Percentiles rank a stretch among this genome's conserved stretches.
phyloP scores from a whole-genome alignment of 1,140 invertebrate genomes.

The Sycobia sp. region DNA sequence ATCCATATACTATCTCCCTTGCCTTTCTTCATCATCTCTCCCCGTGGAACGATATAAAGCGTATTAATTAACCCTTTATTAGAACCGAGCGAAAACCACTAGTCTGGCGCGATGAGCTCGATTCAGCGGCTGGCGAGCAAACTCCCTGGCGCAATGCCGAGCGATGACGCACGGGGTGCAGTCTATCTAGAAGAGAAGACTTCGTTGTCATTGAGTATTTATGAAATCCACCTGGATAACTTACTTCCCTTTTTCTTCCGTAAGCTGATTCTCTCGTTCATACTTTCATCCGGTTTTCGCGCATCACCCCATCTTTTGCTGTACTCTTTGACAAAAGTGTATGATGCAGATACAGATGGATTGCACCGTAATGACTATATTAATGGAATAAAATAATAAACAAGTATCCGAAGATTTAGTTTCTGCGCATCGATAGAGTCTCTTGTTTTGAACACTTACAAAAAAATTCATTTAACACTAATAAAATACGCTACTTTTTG shows the following conservation, averaged over 20 bases:
- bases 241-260: constrained; percentile 24
- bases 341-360: too few relatives aligned
- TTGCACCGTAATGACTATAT: too few relatives aligned
- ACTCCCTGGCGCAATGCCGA: constrained; percentile 4
- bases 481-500: too few relatives aligned
- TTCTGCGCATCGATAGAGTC: too few relatives aligned
- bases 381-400: too few relatives aligned
- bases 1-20: constrained; percentile 9
- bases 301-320: neutral
- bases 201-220: constrained; percentile 55
- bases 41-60: constrained; percentile 53
- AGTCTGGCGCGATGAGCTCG: constrained; percentile 52
- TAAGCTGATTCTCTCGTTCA: neutral
- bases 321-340: too few relatives aligned
- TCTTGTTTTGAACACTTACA: too few relatives aligned
- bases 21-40: constrained; percentile 35
- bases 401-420: too few relatives aligned
- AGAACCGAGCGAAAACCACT: constrained; percentile 55
- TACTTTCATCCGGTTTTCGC: constrained; percentile 40
- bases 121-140: constrained; percentile 41
- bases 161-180: too few relatives aligned
- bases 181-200: neutral
- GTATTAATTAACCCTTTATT: constrained; percentile 63
- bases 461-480: too few relatives aligned
- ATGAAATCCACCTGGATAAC: constrained; percentile 52